Base-by-base conservation (phyloP, 2,113 vertebrate species). In the Notothenia rossii region DNA sequence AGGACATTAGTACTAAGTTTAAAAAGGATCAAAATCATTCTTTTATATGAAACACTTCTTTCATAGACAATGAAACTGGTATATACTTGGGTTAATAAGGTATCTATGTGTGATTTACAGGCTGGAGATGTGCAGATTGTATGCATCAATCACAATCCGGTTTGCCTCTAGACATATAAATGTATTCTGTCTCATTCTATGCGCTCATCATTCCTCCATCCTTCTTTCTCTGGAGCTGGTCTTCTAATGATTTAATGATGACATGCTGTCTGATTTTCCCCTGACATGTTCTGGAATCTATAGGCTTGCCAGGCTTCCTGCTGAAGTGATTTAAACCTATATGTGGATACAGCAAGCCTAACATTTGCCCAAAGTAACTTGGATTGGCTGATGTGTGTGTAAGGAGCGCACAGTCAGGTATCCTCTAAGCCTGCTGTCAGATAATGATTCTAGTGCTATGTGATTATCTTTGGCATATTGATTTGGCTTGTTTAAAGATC, bases 401-500 rank as follows among this genome's bases (percentile, higher is more conserved):
- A 14, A 49, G 18, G 56, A 55, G 59, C 76, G 45, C 70, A 50
- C 75, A 62, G 17, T 59, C 50, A 7, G 20, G 3, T 50, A 69
- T 46, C 40, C 25, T 73, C 17, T 67, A 25, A 6, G 51, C 54
- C 75, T 61, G 40, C 77, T 79, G 86, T 83, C 80, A 88, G 58
- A 60, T 6, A 8, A 55, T 75, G 72, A 78, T 78, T 66, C 49
- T 2, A 29, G 55, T 50, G 25, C 54, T 56, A 9, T 64, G 64
- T 67, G 70, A 88, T 90, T 69, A 89, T 84, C 86, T 81, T 73
- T 77, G 77, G 62, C 76, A 66, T 90, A 84, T 91, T 86, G 86
- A 91, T 89, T 85, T 87, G 69, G 54, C 86, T 62, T 75, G 83
- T 91, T 88, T 85, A 79, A 87, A 84, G 80, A 82, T 82, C 66